A percentile compares a stretch with the other conserved stretches of the same genome.
Conservation (phyloP, 2,888 invertebrate species). For the Unio delphinus region DNA sequence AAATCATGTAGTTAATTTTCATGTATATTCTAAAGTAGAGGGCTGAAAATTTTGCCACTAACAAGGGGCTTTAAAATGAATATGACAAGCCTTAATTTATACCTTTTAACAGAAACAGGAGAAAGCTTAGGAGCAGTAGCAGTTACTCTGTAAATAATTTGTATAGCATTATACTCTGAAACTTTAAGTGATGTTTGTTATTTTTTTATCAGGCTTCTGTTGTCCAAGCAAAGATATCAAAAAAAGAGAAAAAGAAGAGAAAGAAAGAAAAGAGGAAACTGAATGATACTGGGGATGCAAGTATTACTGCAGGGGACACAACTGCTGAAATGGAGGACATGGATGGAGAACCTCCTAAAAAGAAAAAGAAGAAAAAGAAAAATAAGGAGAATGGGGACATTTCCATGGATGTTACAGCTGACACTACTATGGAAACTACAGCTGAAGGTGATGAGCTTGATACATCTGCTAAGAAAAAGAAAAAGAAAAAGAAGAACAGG, state of each 20-base stretch:
- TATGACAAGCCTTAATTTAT: no score
- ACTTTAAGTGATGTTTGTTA: not conserved
- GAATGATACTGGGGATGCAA: slow-evolving; percentile 12
- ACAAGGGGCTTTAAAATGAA: no score
- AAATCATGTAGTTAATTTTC: no score
- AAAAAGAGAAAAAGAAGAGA: slow-evolving; percentile 64
- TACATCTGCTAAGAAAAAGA: slow-evolving; percentile 45
- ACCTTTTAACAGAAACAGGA: no score
- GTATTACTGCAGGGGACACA: slow-evolving; percentile 10
- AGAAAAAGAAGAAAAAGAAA: slow-evolving; percentile 49
- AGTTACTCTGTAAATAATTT: no score
- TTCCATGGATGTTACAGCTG: slow-evolving; percentile 17
- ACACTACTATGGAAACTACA: slow-evolving; percentile 38
- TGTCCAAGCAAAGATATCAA: slow-evolving; percentile 47
- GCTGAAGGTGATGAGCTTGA: slow-evolving; percentile 36
- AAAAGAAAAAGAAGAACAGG: slow-evolving; percentile 52
- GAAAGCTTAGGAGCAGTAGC: no score
- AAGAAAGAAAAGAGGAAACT: slow-evolving; percentile 47
- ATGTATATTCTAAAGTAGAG: no score
- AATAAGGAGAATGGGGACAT: slow-evolving; percentile 25
- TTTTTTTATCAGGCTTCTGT: slow-evolving; percentile 49
- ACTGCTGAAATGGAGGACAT: slow-evolving; percentile 14
- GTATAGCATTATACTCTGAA: not conserved
- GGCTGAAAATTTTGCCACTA: no score
- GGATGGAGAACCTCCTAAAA: slow-evolving; percentile 29